Evolutionary conservation across 2,888 invertebrate species (phyloP).

Genomic region (Cactoblastis cactorum): DNA sequence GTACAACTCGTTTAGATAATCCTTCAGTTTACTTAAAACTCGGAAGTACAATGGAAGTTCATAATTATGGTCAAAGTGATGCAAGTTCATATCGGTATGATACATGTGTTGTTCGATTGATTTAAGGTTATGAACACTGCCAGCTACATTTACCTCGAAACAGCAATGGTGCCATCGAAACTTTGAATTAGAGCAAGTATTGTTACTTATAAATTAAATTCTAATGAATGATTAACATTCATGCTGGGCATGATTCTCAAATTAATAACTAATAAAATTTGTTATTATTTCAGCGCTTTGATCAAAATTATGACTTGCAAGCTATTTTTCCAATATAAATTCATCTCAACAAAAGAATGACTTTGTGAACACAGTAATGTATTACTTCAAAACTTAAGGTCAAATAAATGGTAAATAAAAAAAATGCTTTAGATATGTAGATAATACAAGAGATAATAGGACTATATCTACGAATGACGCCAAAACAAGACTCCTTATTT

Average conservation of each 20-base stretch:
- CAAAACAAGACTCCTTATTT: not conserved
- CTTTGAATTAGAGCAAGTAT: slow-evolving; percentile 28
- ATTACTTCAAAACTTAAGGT: no score
- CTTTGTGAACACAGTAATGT: slow-evolving; percentile 16
- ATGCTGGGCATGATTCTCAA: not conserved
- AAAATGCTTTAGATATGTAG: not conserved
- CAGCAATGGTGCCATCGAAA: slow-evolving; percentile 50
- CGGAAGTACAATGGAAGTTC: slow-evolving; percentile 36
- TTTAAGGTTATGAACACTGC: slow-evolving; percentile 54
- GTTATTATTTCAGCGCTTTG: slow-evolving; percentile 40
- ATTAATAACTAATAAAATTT: not conserved
- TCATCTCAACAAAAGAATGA: slow-evolving; percentile 19
- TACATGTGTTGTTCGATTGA: slow-evolving; percentile 35
- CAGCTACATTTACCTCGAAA: slow-evolving; percentile 64
- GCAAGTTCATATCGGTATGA: slow-evolving; percentile 26
- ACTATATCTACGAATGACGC: slow-evolving; percentile 5
- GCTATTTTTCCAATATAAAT: not conserved
- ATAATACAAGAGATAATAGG: not conserved
- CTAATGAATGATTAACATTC: not conserved
- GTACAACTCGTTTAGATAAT: slow-evolving; percentile 21
- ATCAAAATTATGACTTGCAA: slow-evolving; percentile 46
- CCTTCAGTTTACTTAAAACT: slow-evolving; percentile 23
- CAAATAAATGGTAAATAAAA: slow-evolving; percentile 13
- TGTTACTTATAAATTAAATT: slow-evolving; percentile 38
- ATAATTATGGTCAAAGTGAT: slow-evolving; percentile 64